Evolutionary conservation across 30 jellyfish, hydroid and myxozoan species (phyloP), one percentile per base, ranked within the genome.

Genomic region (Chrysaora quinquecirrha): DNA sequence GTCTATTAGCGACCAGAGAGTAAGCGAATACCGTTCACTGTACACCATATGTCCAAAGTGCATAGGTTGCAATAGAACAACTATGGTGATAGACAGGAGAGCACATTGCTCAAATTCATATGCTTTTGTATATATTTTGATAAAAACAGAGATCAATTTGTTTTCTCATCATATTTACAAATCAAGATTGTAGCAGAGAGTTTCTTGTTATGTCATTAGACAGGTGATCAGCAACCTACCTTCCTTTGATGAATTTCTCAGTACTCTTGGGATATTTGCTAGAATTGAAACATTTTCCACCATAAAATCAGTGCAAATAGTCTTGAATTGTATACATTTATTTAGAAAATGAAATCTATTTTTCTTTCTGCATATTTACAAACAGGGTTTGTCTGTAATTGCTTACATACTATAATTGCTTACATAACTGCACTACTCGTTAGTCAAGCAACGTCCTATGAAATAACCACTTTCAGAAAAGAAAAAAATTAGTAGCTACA

Each of bases 181-280:
- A 38, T 3, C 54, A 38, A 38, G 54, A 38, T 38, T 38, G 54
- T 38, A 38, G 54, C 54, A 38, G 54, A 38, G 6, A 14, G 14
- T 38, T 38, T 14, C 6, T 6, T 14, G 14, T 38, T 14, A 38
- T 6, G 14, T 3, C 6, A 38, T 14, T 3, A 52, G 68, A 52
- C 68, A 52, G 29, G 68, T 52, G 68, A 52, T 52, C 68, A 52
- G 29, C 68, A 52, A 4, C 68, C 24, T 52, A 52, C 3, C 68
- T 52, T 52, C 68, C 68, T 2, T 20, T 52, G 24, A 52, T 3
- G 29, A 52, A 52, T 52, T 16, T 52, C 68, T 20, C 68, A 52
- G 25, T 52, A 52, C 29, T 52, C 29, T 52, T 52, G 68, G 68
- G 24, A 52, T 52, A 52, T 52, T 52, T 20, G 29, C 68, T 52